Evolutionary conservation across 2,797 vertebrate genomes (phyloP).

Genomic region (Thalassophryne amazonica): DNA sequence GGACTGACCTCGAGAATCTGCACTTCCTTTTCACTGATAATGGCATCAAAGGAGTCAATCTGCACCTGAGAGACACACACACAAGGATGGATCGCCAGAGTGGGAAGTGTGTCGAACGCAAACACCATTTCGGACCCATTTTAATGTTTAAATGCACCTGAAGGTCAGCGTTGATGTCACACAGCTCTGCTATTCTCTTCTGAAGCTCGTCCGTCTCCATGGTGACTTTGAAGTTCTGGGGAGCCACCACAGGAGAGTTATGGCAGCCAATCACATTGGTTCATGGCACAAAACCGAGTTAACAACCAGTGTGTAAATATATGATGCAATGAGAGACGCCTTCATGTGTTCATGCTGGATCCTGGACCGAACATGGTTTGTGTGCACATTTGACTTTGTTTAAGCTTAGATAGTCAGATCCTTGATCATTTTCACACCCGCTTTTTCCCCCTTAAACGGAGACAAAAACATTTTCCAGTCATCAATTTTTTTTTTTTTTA

Average conservation of each 20-base stretch:
- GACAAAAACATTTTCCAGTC: too few species aligned
- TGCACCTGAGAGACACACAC: slow-evolving; percentile 86
- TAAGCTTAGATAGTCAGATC: too few species aligned
- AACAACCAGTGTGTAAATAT: too few species aligned
- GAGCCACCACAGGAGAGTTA: slow-evolving; percentile 18
- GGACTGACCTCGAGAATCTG: slow-evolving; percentile 79
- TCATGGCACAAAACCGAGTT: neutral
- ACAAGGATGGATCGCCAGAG: too few species aligned
- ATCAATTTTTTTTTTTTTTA: too few species aligned
- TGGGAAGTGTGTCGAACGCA: too few species aligned
- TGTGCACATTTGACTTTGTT: too few species aligned
- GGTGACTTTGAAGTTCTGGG: slow-evolving; percentile 82
- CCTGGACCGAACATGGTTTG: too few species aligned
- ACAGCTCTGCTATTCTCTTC: slow-evolving; percentile 81
- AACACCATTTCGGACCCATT: neutral
- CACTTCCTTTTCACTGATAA: slow-evolving; percentile 78
- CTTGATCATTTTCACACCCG: neutral
- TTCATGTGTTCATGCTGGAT: too few species aligned
- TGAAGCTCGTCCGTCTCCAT: slow-evolving; percentile 82
- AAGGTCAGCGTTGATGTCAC: slow-evolving; percentile 78
- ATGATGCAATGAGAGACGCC: too few species aligned
- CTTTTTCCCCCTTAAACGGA: too few species aligned
- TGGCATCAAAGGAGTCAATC: slow-evolving; percentile 73
- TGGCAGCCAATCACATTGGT: neutral
- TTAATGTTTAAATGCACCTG: slow-evolving; percentile 81